A percentile compares a stretch with the other conserved stretches of the same genome.
phyloP scores from a whole-genome alignment of 2,888 invertebrate genomes.

The Eupithecia pulchellata region DNA sequence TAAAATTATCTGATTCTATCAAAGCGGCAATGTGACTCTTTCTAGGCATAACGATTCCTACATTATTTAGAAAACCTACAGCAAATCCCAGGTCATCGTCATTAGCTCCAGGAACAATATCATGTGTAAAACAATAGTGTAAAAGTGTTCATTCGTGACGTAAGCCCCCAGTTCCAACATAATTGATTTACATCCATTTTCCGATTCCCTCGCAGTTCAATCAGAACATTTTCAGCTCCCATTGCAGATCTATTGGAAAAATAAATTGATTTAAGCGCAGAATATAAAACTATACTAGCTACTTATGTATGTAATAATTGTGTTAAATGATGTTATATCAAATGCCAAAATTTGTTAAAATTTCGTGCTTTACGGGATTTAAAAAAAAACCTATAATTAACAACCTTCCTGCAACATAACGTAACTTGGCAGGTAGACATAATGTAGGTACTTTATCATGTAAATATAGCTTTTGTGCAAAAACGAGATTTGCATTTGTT shows the following conservation, averaged over 20 bases:
- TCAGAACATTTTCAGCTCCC: conserved; percentile 14
- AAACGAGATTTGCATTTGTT: conserved; percentile 43
- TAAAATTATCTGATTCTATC: not conserved
- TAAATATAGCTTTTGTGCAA: conserved; percentile 48
- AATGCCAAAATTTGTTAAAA: not conserved
- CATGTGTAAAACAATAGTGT: not conserved
- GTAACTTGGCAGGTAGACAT: too few species aligned
- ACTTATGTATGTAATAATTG: not conserved
- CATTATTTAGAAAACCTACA: not conserved
- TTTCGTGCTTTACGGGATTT: not conserved
- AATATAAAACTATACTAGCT: not conserved
- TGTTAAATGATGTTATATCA: too few species aligned
- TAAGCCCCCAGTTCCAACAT: not conserved
- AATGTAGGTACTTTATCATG: conserved; percentile 45
- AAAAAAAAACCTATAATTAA: not conserved
- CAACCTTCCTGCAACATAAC: conserved; percentile 30
- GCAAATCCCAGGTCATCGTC: not conserved
- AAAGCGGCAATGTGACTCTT: too few species aligned
- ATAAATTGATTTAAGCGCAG: not conserved
- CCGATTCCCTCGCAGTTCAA: conserved; percentile 15
- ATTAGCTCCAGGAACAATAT: not conserved
- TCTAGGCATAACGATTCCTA: not conserved
- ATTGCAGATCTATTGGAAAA: not conserved
- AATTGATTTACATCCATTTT: conserved; percentile 16
- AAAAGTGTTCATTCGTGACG: conserved; percentile 3